phyloP scores from a whole-genome alignment of 2,888 invertebrate genomes.

The Bedellia somnulentella region DNA sequence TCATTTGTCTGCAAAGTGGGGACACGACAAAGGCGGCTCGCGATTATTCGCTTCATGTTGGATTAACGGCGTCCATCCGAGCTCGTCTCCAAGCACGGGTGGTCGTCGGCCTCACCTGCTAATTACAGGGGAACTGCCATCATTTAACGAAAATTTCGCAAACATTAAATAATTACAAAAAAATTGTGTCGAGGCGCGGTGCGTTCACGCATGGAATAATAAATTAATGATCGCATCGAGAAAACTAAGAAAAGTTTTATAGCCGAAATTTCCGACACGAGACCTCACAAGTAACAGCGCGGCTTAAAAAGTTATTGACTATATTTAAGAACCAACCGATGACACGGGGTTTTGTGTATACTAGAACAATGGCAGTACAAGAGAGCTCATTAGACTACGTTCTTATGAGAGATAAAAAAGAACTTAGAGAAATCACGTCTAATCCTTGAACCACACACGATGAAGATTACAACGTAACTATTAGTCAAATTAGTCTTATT shows the following conservation, averaged over 20 bases:
- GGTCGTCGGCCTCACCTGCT: slow-evolving; percentile 39
- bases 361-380: slow-evolving; percentile 46
- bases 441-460: slow-evolving; percentile 58
- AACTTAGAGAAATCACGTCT: slow-evolving; percentile 25
- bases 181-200: slow-evolving; percentile 36
- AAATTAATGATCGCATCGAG: slow-evolving; percentile 27
- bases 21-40: slow-evolving; percentile 26
- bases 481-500: slow-evolving; percentile 61
- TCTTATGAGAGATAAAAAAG: slow-evolving; percentile 24
- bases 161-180: slow-evolving; percentile 49
- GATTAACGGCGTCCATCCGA: slow-evolving; percentile 40
- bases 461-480: slow-evolving; percentile 58
- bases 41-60: slow-evolving; percentile 19
- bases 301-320: slow-evolving; percentile 10
- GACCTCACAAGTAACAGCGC: neutral
- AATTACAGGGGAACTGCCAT: slow-evolving; percentile 50
- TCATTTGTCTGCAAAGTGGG: slow-evolving; percentile 29
- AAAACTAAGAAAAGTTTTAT: neutral
- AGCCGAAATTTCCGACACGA: neutral
- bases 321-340: slow-evolving; percentile 4
- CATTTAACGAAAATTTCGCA: slow-evolving; percentile 51
- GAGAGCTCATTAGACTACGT: slow-evolving; percentile 37
- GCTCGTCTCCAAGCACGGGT: slow-evolving; percentile 34
- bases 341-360: slow-evolving; percentile 11
- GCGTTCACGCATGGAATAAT: slow-evolving; percentile 45